A percentile compares a stretch with the other conserved stretches of the same genome.
These are phyloP conservation scores for Encarsia formosa DNA, from an alignment of 2,888 invertebrate species.

Conservation along the genomic window DNA sequence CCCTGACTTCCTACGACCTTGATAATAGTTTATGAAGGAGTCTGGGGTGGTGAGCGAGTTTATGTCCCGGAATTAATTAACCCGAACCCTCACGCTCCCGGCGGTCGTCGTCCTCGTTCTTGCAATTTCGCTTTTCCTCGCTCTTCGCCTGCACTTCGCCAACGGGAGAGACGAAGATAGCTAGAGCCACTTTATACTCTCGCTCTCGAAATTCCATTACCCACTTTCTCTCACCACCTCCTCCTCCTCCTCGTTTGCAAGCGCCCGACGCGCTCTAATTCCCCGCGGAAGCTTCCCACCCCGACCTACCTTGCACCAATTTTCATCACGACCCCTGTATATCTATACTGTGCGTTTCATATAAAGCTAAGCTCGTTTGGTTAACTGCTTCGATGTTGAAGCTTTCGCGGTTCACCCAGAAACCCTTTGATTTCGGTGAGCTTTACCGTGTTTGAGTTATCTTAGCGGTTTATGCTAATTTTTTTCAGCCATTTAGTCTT, in stretches of 20 bases:
- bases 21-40: conserved; percentile 48
- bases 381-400: too few relatives aligned
- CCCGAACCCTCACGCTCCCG: conserved; percentile 41
- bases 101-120: conserved; percentile 30
- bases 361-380: too few relatives aligned
- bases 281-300: conserved; percentile 29
- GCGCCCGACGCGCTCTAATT: conserved; percentile 26
- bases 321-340: too few relatives aligned
- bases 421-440: too few relatives aligned
- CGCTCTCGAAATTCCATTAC: conserved; percentile 47
- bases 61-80: conserved; percentile 49
- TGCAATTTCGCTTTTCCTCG: conserved; percentile 10
- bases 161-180: conserved; percentile 9
- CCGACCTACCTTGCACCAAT: conserved; percentile 11
- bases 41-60: conserved; percentile 35
- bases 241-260: conserved; percentile 21
- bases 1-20: conserved; percentile 42
- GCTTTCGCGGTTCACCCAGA: too few relatives aligned
- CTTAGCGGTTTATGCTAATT: too few relatives aligned
- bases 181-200: conserved; percentile 42
- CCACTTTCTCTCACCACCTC: conserved; percentile 27
- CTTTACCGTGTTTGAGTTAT: too few relatives aligned
- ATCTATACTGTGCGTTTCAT: too few relatives aligned
- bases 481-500: too few relatives aligned
- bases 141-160: background rate